phyloP scores from a whole-genome alignment of 2,113 vertebrate genomes.

The Leucoraja erinaceus region DNA sequence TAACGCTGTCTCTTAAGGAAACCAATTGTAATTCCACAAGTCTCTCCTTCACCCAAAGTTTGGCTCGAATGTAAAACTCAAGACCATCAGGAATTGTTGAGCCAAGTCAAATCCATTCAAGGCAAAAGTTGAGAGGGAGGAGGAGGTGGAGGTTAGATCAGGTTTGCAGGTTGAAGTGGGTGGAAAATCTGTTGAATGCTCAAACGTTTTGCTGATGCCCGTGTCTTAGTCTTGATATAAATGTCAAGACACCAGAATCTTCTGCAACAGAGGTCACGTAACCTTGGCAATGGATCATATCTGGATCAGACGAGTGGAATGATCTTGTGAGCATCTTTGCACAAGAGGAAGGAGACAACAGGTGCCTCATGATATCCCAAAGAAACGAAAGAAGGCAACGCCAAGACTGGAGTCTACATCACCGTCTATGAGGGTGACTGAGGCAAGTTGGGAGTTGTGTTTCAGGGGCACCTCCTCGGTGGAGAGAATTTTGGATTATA shows the following conservation, averaged over 20 bases:
- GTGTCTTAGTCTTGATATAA: background rate
- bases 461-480: background rate
- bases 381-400: background rate
- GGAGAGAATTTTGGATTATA: background rate
- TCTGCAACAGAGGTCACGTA: background rate
- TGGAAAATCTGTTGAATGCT: too few species aligned
- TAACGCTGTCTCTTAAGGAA: too few species aligned
- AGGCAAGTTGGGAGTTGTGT: background rate
- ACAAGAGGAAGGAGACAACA: too few species aligned
- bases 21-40: too few species aligned
- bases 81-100: too few species aligned
- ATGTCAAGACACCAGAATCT: background rate
- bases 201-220: background rate
- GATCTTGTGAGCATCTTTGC: too few species aligned
- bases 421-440: background rate
- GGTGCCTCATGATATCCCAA: too few species aligned
- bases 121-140: background rate
- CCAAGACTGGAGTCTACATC: background rate
- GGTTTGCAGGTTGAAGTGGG: too few species aligned
- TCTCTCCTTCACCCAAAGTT: too few species aligned
- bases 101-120: too few species aligned
- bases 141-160: too few species aligned
- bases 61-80: too few species aligned
- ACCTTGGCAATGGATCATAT: background rate
- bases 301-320: background rate